Evolutionary conservation across 2,797 vertebrate genomes (phyloP), one percentile per base, ranked within the genome.

Genomic region (Melanotaenia maccullochi): DNA sequence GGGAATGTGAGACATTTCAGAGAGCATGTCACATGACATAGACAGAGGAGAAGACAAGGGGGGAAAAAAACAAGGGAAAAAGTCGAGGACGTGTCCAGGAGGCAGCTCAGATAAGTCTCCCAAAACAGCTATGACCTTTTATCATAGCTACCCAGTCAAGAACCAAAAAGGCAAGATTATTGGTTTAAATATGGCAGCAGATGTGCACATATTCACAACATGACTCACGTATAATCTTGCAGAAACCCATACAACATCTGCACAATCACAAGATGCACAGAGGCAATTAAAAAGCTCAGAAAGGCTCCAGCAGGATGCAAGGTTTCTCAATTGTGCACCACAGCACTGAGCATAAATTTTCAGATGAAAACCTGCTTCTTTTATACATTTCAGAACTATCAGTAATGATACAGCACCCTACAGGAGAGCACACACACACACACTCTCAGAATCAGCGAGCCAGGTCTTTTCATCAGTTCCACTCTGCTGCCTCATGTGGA

Each of bases 381-480:
- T 60, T 86, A 71, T 65, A 55, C 68, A 51, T 91, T 85, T 87
- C 82, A 75, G 78, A 72, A 71, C 78, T 86, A 85, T 85, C 87
- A 80, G 81, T 75, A 84, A 91, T 85, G 86, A 92, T 87, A 75
- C 85, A 90, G 69, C 77, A 85, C 78, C 82, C 85, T 71, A 76
- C 72, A 84, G 71, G 54, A 76, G 84, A 44, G 49, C 68, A 20
- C 22, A 12, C 47, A 54, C 16, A 61, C 52, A 60, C 40, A 66
- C 40, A 76, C 35, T 74, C 1, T 64, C 71, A 81, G 73, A 75
- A 52, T 82, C 89, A 87, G 75, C 82, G 89, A 88, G 88, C 86
- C 87, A 87, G 83, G 81, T 82, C 90, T 90, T 89, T 92, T 91
- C 87, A 93, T 93, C 90, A 90, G 91, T 93, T 93, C 89, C 91